Percentiles rank a stretch among this genome's conserved stretches.
Evolutionary conservation across 2,113 vertebrate genomes (phyloP).

Genomic region (Crotalus helleri): DNA sequence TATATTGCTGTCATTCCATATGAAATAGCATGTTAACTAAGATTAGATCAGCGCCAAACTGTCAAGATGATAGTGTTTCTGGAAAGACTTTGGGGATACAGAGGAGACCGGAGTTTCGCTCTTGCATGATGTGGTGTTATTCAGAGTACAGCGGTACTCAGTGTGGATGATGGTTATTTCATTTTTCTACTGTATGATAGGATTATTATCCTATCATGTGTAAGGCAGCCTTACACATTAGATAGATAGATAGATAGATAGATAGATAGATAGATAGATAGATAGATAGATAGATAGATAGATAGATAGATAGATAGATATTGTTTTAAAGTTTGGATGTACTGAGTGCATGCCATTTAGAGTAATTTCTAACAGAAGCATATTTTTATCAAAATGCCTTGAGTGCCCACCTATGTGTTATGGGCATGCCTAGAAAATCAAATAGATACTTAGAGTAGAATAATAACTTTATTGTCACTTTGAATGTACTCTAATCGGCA

Average conservation of each 20-base stretch:
- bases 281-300: no score
- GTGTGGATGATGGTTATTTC: neutral
- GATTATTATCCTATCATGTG: neutral
- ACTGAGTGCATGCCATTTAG: neutral
- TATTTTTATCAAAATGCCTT: neutral
- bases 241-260: neutral
- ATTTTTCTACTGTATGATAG: neutral
- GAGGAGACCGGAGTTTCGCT: neutral
- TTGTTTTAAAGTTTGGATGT: neutral
- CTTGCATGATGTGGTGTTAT: neutral
- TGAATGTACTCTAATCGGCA: no score
- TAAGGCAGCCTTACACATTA: neutral
- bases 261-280: no score
- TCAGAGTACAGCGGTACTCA: neutral
- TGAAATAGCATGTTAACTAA: neutral
- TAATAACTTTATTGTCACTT: no score
- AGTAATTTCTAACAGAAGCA: no score
- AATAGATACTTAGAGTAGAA: neutral
- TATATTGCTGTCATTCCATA: neutral
- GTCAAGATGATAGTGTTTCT: neutral
- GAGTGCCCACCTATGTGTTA: neutral
- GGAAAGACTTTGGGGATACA: neutral
- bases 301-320: neutral
- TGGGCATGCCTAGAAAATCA: neutral
- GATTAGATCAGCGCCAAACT: neutral